Evolutionary conservation across 2,797 vertebrate species (phyloP).

Genomic region (Bradypus variegatus): DNA sequence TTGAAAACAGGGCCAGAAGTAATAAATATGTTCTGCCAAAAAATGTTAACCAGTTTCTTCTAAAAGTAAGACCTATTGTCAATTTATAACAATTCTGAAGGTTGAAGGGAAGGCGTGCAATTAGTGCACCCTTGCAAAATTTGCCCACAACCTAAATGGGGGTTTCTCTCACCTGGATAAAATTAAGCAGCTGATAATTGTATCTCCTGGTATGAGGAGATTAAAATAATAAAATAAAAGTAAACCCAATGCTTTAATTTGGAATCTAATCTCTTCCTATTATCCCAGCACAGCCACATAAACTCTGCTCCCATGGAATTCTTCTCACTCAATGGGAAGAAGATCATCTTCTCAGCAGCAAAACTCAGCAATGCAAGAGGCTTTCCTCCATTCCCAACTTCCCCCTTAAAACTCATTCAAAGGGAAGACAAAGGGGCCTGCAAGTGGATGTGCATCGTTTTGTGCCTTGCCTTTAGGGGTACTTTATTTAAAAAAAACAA

Average conservation of each 20-base stretch:
- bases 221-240: constrained; percentile 60
- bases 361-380: neutral
- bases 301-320: constrained; percentile 29
- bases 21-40: constrained; percentile 28
- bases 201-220: constrained; percentile 17
- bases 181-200: constrained; percentile 42
- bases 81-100: constrained; percentile 24
- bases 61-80: constrained; percentile 39
- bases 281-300: constrained; percentile 27
- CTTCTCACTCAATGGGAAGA: constrained; percentile 46
- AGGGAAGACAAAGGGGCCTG: constrained; percentile 29
- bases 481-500: constrained; percentile 60
- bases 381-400: neutral
- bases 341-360: constrained; percentile 51
- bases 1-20: constrained; percentile 41
- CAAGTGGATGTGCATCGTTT: neutral
- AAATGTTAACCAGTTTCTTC: constrained; percentile 40
- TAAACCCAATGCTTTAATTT: constrained; percentile 43
- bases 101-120: neutral
- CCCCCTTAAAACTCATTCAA: constrained; percentile 38
- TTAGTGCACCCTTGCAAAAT: constrained; percentile 9
- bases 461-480: constrained; percentile 34
- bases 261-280: constrained; percentile 43
- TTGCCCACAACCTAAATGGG: neutral
- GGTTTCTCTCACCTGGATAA: constrained; percentile 42